A percentile compares a stretch with the other conserved stretches of the same genome.
Evolutionary conservation across 37 sponge, comb jelly and placozoan species (phyloP).

Genomic region (Chondrilla cf. caribensis): DNA sequence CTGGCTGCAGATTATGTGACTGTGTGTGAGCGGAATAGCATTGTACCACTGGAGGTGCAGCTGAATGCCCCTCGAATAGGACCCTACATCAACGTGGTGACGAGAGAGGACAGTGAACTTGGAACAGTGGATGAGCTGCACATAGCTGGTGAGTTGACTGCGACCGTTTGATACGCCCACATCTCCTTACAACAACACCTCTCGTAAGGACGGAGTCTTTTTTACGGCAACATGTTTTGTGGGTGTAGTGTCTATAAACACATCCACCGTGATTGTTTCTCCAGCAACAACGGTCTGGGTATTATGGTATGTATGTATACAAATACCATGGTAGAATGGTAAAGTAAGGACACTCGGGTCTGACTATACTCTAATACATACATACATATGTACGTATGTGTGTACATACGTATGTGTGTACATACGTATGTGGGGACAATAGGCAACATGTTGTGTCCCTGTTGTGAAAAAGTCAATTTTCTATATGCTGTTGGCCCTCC

Average conservation of each 20-base stretch:
- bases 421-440: neutral
- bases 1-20: conserved; percentile 27
- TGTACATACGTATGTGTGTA: conserved; percentile 1
- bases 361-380: conserved; percentile 1
- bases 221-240: too few relatives aligned
- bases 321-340: too few relatives aligned
- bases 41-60: neutral
- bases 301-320: too few relatives aligned
- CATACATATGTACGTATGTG: neutral
- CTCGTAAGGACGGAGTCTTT: too few relatives aligned
- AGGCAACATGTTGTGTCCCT: neutral
- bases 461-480: neutral
- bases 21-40: conserved; percentile 33
- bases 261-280: too few relatives aligned
- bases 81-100: neutral
- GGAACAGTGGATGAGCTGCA: neutral
- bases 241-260: too few relatives aligned
- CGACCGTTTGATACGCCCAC: neutral
- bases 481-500: too few relatives aligned
- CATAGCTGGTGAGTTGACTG: neutral
- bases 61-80: conserved; percentile 12
- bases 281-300: too few relatives aligned
- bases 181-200: neutral
- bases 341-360: too few relatives aligned
- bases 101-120: neutral